Percentiles rank a stretch among this genome's conserved stretches.
These are phyloP conservation scores for Napeogenes inachia DNA, from an alignment of 2,888 invertebrate genomes.

Conservation along the genomic window DNA sequence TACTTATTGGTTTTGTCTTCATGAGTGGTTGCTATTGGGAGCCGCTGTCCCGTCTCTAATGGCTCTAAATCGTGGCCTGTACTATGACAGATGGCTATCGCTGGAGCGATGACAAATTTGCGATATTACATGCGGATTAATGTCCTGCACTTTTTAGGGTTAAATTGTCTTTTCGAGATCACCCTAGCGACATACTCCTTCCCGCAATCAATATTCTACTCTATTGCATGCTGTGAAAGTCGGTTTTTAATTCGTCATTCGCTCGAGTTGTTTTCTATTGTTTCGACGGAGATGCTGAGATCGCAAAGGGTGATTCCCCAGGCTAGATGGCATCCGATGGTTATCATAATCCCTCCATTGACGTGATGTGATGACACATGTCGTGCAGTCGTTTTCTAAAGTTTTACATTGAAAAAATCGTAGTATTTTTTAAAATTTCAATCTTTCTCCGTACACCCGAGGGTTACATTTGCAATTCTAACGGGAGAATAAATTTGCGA, in stretches of 20 bases:
- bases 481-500: conserved; percentile 31
- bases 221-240: conserved; percentile 33
- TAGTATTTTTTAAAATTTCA: conserved; percentile 31
- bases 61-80: conserved; percentile 63
- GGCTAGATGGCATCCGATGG: conserved; percentile 73
- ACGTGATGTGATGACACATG: conserved; percentile 78
- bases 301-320: conserved; percentile 75
- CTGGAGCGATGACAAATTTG: conserved; percentile 74
- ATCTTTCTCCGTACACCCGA: conserved; percentile 33
- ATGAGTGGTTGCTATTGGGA: conserved; percentile 40
- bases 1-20: conserved; percentile 25
- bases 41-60: conserved; percentile 53
- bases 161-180: conserved; percentile 74
- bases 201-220: conserved; percentile 32
- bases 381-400: conserved; percentile 71
- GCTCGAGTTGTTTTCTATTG: conserved; percentile 43
- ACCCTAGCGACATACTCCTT: conserved; percentile 42
- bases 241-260: conserved; percentile 29
- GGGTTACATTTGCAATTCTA: too few species aligned
- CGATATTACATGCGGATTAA: conserved; percentile 78
- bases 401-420: conserved; percentile 63
- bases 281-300: conserved; percentile 50
- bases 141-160: conserved; percentile 76
- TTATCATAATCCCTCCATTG: conserved; percentile 78
- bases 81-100: conserved; percentile 67